Conservation (phyloP, 2,888 invertebrate species). For the Diaphora mendica region DNA sequence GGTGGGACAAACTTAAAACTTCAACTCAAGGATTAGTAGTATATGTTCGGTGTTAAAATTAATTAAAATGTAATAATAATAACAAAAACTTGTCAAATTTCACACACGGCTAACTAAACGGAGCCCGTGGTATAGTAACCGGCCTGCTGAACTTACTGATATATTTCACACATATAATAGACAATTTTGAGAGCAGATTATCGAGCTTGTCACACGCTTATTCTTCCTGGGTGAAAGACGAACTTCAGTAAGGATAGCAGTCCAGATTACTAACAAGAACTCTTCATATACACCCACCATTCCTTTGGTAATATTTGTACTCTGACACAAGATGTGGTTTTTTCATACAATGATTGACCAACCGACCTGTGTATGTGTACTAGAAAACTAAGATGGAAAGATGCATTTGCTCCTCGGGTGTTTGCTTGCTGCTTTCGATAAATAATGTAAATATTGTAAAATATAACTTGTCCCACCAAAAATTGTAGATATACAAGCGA, state of each 20-base stretch:
- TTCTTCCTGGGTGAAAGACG: not conserved
- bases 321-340: constrained; percentile 25
- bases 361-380: constrained; percentile 44
- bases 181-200: not conserved
- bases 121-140: not conserved
- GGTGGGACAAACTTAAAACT: constrained; percentile 68
- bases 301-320: not conserved
- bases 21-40: constrained; percentile 58
- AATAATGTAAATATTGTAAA: constrained; percentile 44
- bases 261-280: not conserved
- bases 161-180: not conserved
- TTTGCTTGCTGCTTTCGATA: constrained; percentile 33
- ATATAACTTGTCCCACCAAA: constrained; percentile 78
- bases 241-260: not conserved
- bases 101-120: not conserved
- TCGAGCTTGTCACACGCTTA: not conserved
- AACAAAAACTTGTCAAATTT: not conserved
- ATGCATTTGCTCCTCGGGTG: constrained; percentile 31
- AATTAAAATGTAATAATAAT: constrained; percentile 62
- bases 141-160: not conserved
- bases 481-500: constrained; percentile 50
- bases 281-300: not conserved
- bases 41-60: constrained; percentile 56
- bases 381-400: not conserved
- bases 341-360: constrained; percentile 27